phyloP scores from a whole-genome alignment of 2,888 invertebrate species.

The Drosophila neotestacea region DNA sequence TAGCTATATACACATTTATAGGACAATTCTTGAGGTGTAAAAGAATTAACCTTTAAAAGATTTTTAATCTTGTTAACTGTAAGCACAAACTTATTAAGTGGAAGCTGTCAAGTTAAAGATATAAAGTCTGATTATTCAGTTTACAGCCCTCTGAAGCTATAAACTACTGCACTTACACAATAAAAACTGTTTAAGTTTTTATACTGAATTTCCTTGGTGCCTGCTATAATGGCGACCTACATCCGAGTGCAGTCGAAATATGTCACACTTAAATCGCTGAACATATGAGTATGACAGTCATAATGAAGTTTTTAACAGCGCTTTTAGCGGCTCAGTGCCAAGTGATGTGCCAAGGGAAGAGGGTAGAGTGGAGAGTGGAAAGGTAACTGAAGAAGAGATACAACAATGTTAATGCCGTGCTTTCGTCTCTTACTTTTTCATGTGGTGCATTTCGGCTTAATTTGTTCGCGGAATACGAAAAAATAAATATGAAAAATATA shows the following conservation, averaged over 20 bases:
- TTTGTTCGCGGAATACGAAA: slow-evolving; percentile 69
- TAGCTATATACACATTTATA: no score
- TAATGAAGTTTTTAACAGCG: slow-evolving; percentile 78
- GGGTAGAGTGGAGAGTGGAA: neutral
- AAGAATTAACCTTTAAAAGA: no score
- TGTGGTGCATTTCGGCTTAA: slow-evolving; percentile 72
- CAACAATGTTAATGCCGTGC: slow-evolving; percentile 47
- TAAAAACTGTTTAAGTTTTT: neutral
- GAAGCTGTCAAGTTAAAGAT: no score
- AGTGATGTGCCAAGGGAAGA: neutral
- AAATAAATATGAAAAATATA: slow-evolving; percentile 58
- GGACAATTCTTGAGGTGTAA: no score
- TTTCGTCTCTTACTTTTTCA: slow-evolving; percentile 32
- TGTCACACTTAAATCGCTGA: slow-evolving; percentile 72
- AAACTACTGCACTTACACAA: neutral
- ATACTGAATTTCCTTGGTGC: slow-evolving; percentile 1
- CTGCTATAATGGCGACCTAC: slow-evolving; percentile 26
- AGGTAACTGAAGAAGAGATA: neutral
- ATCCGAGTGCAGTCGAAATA: slow-evolving; percentile 50
- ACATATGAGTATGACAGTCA: slow-evolving; percentile 54
- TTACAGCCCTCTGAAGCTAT: neutral
- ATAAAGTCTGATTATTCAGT: neutral
- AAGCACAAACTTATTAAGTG: neutral
- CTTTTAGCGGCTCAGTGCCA: slow-evolving; percentile 78
- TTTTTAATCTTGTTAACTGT: no score